Evolutionary conservation across 2,797 vertebrate genomes (phyloP), one percentile per base, ranked within the genome.

Genomic region (Nothura maculosa): DNA sequence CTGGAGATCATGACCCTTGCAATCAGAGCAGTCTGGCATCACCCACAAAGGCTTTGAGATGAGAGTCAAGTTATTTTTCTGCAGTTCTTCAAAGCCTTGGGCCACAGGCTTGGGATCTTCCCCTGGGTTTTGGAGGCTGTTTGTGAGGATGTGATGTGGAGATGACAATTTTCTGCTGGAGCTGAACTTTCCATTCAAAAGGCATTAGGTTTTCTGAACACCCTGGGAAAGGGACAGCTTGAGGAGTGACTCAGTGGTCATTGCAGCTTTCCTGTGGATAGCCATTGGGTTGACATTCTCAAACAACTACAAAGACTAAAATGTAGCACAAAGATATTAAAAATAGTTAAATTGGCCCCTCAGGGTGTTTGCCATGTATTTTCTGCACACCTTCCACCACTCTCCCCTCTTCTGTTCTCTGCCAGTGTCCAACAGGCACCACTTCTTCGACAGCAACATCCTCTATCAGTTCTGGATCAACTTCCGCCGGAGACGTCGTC

Each of bases 401-500:
- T 95, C 25, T 72, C 48, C 84, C 72, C 45, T 76, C 8, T 43
- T 30, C 58, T 85, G 24, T 85, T 80, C 94, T 94, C 78, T 93
- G 76, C 79, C 80, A 99, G 99, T 99, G 85, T 97, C 97, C 90
- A 97, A 96, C 22, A 98, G 97, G 87, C 98, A 98, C 77, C 97
- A 98, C 90, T 99, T 99, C 96, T 98, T 98, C 64, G 99, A 99
- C 95, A 98, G 98, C 14, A 98, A 98, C 57, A 91, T 98, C 52
- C 98, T 99, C 58, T 99, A 98, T 96, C 98, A 98, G n/a, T 99
- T 99, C 96, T 97, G 98, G 95, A 98, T 98, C 88, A 98, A 99
- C 90, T 99, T 99, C 18, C 98, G 98, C 0, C 97, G 98, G 1
- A 96, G 98, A 1, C 96, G 98, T 0, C 97, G 96, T 1, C 97